These are phyloP conservation scores for Melitaea athalia DNA, from an alignment of 2,888 invertebrate species.

Conservation along the genomic window DNA sequence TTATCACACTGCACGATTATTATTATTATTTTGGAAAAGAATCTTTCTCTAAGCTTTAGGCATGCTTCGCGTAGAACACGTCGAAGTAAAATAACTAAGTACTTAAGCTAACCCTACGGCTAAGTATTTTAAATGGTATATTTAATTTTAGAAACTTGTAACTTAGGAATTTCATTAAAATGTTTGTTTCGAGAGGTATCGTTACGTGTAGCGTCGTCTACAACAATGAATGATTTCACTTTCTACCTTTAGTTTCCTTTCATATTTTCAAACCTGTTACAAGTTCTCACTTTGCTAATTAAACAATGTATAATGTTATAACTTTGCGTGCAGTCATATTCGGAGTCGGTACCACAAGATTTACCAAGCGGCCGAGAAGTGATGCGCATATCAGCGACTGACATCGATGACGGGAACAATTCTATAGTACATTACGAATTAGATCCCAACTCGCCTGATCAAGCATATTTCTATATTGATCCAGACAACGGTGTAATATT, in stretches of 20 bases:
- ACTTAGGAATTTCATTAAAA: slow-evolving; percentile 22
- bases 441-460: slow-evolving; percentile 73
- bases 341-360: slow-evolving; percentile 92
- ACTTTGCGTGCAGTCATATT: slow-evolving; percentile 69
- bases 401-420: slow-evolving; percentile 95
- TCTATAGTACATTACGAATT: slow-evolving; percentile 90
- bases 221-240: neutral
- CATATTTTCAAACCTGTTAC: neutral
- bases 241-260: slow-evolving; percentile 5
- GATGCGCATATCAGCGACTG: slow-evolving; percentile 95
- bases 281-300: neutral
- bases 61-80: slow-evolving; percentile 80
- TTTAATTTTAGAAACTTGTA: slow-evolving; percentile 29
- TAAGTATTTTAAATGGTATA: slow-evolving; percentile 42
- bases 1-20: slow-evolving; percentile 81
- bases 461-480: slow-evolving; percentile 91
- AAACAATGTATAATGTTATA: slow-evolving; percentile 16
- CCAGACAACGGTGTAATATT: slow-evolving; percentile 92
- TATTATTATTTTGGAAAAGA: slow-evolving; percentile 74
- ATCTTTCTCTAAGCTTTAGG: slow-evolving; percentile 77
- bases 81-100: slow-evolving; percentile 47
- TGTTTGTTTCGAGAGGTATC: slow-evolving; percentile 6
- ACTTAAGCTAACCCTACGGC: slow-evolving; percentile 42
- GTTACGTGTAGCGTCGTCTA: neutral
- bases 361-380: slow-evolving; percentile 87